Evolutionary conservation across 2,888 invertebrate species (phyloP).

Genomic region (Agrotis exclamationis): DNA sequence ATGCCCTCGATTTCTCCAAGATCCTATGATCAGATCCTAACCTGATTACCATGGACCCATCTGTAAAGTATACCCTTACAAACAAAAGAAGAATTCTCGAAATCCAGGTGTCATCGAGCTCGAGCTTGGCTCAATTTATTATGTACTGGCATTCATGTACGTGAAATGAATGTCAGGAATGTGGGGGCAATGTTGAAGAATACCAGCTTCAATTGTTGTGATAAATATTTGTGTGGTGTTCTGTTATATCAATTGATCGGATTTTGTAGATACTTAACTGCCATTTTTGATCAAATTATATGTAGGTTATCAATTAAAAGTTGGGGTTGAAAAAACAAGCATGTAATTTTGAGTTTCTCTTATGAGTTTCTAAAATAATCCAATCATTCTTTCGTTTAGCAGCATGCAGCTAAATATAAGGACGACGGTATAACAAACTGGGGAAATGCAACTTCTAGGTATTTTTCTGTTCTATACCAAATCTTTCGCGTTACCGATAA

Average conservation of each 20-base stretch:
- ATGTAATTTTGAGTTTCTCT: too few relatives aligned
- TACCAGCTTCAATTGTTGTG: neutral
- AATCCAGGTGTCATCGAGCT: too few relatives aligned
- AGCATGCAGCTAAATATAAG: neutral
- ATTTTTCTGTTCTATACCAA: too few relatives aligned
- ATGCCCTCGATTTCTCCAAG: too few relatives aligned
- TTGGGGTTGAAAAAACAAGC: neutral
- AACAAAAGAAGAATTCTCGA: neutral
- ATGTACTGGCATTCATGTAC: neutral
- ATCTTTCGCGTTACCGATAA: too few relatives aligned
- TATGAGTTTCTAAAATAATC: too few relatives aligned
- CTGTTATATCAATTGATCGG: neutral
- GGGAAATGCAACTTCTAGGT: neutral
- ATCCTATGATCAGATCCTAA: neutral
- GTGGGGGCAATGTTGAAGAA: slow-evolving; percentile 4
- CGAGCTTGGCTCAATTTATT: slow-evolving; percentile 4
- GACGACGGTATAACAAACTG: neutral
- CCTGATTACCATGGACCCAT: neutral
- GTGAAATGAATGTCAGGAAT: slow-evolving; percentile 12
- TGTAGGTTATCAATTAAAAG: too few relatives aligned
- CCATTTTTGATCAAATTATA: neutral
- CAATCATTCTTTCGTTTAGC: too few relatives aligned
- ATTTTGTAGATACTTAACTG: neutral
- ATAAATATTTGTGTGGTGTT: slow-evolving; percentile 13
- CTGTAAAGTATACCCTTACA: too few relatives aligned